Evolutionary conservation across 2,888 invertebrate species (phyloP), one percentile per base, ranked within the genome.

Genomic region (Aspidiotus destructor): DNA sequence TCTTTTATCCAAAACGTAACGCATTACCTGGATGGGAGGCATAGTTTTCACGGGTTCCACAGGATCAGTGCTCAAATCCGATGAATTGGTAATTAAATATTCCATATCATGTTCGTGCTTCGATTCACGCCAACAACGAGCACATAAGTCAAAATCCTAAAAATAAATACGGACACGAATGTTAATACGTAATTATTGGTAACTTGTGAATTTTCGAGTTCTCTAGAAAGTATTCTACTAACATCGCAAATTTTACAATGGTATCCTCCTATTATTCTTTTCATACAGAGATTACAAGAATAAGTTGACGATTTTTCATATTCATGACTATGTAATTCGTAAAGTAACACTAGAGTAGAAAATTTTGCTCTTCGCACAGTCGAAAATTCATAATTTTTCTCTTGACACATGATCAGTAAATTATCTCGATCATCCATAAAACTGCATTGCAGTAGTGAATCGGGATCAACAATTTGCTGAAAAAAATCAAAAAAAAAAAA

Each of bases 61-160:
- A 8, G 17, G 58, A 28, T 58, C 8, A 16, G 28, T 8, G 40
- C 17, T 54, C 17, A 16, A 16, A 16, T 16, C 17, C 15, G 17
- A 28, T 11, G 17, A 8, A 28, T 58, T 58, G 6, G 16, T 13
- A 6, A 40, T 28, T 8, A 58, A 40, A 9, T 40, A 16, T 40
- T 58, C 17, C 58, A 58, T 58, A 13, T 58, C 40, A 28, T 58
- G 58, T 13, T 58, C 58, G 40, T 58, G 58, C 17, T 40, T 40
- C 8, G 17, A 40, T 58, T 40, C 40, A 8, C 13, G 13, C 58
- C 58, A 58, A 28, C 58, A 58, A 8, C 28, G 13, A 28, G 40
- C 13, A 40, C 58, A 58, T 58, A 58, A 58, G 40, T 58, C 58
- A 8, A 58, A 58, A 58, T 58, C 58, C 58, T 58, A 40, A 58